Evolutionary conservation across 2,797 vertebrate genomes (phyloP), one percentile per base, ranked within the genome.

Genomic region (Masticophis lateralis): DNA sequence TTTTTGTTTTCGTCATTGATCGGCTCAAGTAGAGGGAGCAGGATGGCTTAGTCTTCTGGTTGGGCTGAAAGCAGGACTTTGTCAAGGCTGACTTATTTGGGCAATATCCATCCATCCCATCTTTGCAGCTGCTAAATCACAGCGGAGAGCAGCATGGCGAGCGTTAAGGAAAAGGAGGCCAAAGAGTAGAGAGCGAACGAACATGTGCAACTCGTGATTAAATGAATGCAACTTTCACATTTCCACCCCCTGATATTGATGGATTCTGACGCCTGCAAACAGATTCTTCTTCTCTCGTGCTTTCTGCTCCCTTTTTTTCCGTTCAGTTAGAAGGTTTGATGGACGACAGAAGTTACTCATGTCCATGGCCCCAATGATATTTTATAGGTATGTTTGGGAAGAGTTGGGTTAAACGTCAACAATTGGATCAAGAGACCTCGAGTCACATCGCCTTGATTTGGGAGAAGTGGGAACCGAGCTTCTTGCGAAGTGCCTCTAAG

Each of bases 371-470:
- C 47, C 95, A 95, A 93, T 95, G 95, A 96, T 95, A 96, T 97
- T 97, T 97, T 96, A 97, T 97, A 95, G 96, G 97, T 94, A 94
- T 94, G 96, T 97, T 93, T 94, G 96, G 93, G 95, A 96, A 96
- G 94, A 93, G 94, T 90, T 11, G 88, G 94, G 94, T 95, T 98
- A 98, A 98, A 98, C 97, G 97, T 97, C 96, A 97, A 97, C 97
- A 98, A 98, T 98, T 98, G 98, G 96, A 96, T 97, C 96, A 93
- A 97, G 97, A 96, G 96, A 94, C 97, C 91, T 91, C 56, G 93
- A 98, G 97, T 97, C 98, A 98, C 98, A 98, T 96, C 94, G 94
- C 92, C 96, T 97, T 97, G 94, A 98, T 98, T 98, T 96, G 96
- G 97, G 93, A 83, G 96, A 97, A 97, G 96, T 94, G 94, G 96